Evolutionary conservation across 1,140 invertebrate genomes (phyloP), one percentile per base, ranked within the genome.

Genomic region (Eupristina koningsbergeri): DNA sequence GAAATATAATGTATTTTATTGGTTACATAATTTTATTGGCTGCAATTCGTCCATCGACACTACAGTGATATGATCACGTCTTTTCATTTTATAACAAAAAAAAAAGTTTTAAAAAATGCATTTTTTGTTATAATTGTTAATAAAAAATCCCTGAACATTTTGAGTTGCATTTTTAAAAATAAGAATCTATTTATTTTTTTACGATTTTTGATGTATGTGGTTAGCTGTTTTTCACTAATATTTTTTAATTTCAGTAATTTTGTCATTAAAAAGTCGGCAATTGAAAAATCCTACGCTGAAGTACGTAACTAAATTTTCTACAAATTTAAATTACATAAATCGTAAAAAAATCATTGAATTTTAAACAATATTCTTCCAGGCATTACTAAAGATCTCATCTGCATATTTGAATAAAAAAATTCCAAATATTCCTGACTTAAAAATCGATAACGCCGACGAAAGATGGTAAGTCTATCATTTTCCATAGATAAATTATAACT

Each of bases 221-320:
- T n/a, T n/a, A n/a, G n/a, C n/a, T n/a, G n/a, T n/a, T n/a, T n/a
- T 26, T 26, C 53, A 6, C 5, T 74, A 50, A 50, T 50, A 19
- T 74, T 17, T 39, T 61, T 58, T 58, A 63, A 34, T 85, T 94
- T 80, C 93, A 96, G 95, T 86, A 97, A 95, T 89, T 99, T 98
- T 91, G 96, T 96, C 61, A 95, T 98, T 89, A 98, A 98, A 90
- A 95, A 97, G 86, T 97, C 97, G 31, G 95, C 96, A 34, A 97
- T 99, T 86, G 98, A 99, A 91, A 98, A 98, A 90, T 97, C 97
- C 26, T 99, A 99, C 92, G 97, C 97, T 0, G 97, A 98, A 94
- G 97, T 97, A 94, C 89, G 86, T 80, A 71, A 13, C 19, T 31
- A 58, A 75, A 45, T 15, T 13, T 45, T 75, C 3, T 15, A 45